Conservation (phyloP, 1,140 invertebrate species). For the Branchinecta lindahli region DNA sequence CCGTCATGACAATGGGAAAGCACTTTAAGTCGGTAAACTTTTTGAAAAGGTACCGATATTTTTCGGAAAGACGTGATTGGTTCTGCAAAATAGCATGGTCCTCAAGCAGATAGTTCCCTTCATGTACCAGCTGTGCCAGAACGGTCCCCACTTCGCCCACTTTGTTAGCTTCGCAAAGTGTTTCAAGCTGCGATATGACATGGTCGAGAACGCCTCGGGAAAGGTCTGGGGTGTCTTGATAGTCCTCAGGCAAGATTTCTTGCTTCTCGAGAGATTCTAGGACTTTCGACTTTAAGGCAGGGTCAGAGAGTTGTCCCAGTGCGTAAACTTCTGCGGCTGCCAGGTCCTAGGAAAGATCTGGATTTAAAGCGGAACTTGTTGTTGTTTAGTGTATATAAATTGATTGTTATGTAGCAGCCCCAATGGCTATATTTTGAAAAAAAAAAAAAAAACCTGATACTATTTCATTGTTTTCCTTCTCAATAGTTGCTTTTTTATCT, state of each 20-base stretch:
- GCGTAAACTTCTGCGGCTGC: not conserved
- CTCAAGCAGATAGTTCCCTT: not conserved
- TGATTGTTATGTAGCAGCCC: too few relatives aligned
- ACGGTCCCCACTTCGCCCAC: not conserved
- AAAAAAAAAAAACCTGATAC: too few relatives aligned
- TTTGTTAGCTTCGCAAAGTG: not conserved
- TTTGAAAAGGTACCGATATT: conserved; percentile 1
- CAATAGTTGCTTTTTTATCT: too few relatives aligned
- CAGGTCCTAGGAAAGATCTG: not conserved
- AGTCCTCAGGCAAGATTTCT: not conserved
- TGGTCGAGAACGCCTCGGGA: not conserved
- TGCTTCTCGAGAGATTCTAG: not conserved
- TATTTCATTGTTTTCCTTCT: too few relatives aligned
- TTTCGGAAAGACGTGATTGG: not conserved
- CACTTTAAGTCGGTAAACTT: not conserved
- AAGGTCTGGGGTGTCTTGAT: not conserved
- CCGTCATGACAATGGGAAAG: not conserved
- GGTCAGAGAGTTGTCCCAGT: not conserved
- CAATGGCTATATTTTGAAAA: too few relatives aligned
- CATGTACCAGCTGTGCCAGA: not conserved
- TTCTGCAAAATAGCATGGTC: not conserved
- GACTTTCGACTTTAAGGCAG: not conserved
- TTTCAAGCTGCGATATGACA: not conserved
- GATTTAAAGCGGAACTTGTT: too few relatives aligned
- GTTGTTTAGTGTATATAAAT: too few relatives aligned